Evolutionary conservation across 2,113 vertebrate genomes (phyloP).

Genomic region (Datnioides undecimradiatus): DNA sequence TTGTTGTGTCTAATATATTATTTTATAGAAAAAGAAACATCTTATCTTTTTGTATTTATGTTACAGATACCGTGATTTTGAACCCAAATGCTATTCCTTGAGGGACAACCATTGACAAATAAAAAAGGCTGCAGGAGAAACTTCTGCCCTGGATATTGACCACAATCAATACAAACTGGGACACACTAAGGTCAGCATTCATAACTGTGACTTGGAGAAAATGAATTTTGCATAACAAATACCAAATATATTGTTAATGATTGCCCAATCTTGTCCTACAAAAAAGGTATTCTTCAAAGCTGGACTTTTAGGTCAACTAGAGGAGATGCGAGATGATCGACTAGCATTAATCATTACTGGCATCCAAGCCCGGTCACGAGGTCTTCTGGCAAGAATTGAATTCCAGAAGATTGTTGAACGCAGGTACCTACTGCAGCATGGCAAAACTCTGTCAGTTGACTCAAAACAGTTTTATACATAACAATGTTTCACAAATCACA

Average conservation of each 20-base stretch:
- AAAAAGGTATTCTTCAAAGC: slow-evolving; percentile 84
- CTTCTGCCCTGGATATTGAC: slow-evolving; percentile 49
- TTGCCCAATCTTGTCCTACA: too few species aligned
- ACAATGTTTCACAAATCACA: too few species aligned
- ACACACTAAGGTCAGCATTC: slow-evolving; percentile 84
- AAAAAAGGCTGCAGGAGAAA: slow-evolving; percentile 60
- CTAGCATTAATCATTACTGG: slow-evolving; percentile 87
- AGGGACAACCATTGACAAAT: slow-evolving; percentile 77
- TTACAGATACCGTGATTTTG: slow-evolving; percentile 79
- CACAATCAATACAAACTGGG: slow-evolving; percentile 84
- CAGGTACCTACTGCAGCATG: too few species aligned
- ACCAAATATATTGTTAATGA: too few species aligned
- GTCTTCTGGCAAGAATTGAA: slow-evolving; percentile 87
- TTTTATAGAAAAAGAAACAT: too few species aligned
- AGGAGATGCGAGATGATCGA: slow-evolving; percentile 76
- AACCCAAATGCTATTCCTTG: slow-evolving; percentile 61
- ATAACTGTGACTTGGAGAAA: too few species aligned
- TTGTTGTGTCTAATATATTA: too few species aligned
- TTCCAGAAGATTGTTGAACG: slow-evolving; percentile 89
- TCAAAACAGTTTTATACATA: too few species aligned
- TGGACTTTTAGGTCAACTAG: slow-evolving; percentile 84
- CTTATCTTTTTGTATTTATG: too few species aligned
- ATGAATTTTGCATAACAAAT: too few species aligned
- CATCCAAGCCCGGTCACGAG: slow-evolving; percentile 86
- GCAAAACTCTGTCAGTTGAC: too few species aligned